Evolutionary conservation across 2,797 vertebrate species (phyloP).

Genomic region (Pangasius macronema): DNA sequence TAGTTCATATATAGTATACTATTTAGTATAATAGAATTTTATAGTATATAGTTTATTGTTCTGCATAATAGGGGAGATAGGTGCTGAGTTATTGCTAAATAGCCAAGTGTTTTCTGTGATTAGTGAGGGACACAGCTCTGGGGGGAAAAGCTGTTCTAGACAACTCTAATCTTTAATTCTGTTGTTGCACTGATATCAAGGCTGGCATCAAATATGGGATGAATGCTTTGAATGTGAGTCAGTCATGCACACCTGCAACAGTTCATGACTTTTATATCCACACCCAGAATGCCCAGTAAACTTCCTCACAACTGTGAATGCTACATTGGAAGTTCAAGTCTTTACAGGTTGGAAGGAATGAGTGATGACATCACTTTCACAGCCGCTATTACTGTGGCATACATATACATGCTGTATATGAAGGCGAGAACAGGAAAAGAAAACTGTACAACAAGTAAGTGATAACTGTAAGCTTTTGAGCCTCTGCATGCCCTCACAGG

Average conservation of each 20-base stretch:
- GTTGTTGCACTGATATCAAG: neutral
- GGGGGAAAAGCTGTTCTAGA: neutral
- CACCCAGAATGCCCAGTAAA: slow-evolving; percentile 40
- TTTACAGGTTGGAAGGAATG: slow-evolving; percentile 43
- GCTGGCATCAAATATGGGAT: slow-evolving; percentile 1
- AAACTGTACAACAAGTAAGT: neutral
- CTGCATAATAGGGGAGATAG: too few relatives aligned
- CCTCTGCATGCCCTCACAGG: neutral
- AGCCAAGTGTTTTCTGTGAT: neutral
- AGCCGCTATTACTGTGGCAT: slow-evolving; percentile 7
- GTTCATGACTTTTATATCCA: slow-evolving; percentile 40
- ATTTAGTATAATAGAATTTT: too few relatives aligned
- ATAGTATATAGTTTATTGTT: neutral
- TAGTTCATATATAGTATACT: neutral
- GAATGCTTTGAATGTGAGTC: slow-evolving; percentile 14
- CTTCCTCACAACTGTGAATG: slow-evolving; percentile 9
- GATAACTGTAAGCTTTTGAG: neutral
- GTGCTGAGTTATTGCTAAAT: neutral
- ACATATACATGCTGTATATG: neutral
- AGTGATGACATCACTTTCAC: slow-evolving; percentile 28
- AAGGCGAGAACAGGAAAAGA: neutral
- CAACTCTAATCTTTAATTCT: too few relatives aligned
- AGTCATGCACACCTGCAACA: slow-evolving; percentile 44
- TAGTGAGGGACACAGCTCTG: neutral
- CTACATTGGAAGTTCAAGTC: slow-evolving; percentile 41